phyloP scores from a whole-genome alignment of 2,113 vertebrate genomes.

The Myotis lucifugus region DNA sequence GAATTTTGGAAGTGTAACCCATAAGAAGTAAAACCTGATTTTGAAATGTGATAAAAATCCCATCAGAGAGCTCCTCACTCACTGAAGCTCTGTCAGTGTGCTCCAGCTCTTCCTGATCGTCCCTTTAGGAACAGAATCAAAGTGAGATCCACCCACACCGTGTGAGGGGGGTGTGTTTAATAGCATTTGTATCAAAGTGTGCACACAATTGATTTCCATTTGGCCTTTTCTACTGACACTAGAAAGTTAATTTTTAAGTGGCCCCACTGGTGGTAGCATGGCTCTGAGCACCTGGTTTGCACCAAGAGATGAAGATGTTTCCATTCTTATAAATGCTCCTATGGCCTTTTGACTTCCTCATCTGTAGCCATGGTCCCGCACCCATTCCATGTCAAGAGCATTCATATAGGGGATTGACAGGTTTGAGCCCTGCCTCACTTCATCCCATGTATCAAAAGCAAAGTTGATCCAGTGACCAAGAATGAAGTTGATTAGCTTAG shows the following conservation, averaged over 20 bases:
- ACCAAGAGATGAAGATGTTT: neutral
- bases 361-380: neutral
- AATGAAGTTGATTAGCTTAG: neutral
- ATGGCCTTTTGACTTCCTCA: neutral
- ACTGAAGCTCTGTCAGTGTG: neutral
- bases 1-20: constrained; percentile 17
- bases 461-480: neutral
- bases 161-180: neutral
- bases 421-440: neutral
- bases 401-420: neutral
- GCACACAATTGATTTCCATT: neutral
- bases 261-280: neutral
- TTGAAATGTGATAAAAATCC: neutral
- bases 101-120: neutral
- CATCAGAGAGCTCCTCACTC: neutral
- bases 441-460: neutral
- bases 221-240: constrained; percentile 6
- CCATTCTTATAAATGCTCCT: neutral
- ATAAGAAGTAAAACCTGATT: constrained; percentile 33
- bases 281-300: neutral
- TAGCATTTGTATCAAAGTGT: neutral
- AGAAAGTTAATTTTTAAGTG: constrained; percentile 7
- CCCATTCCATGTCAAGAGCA: neutral
- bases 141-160: neutral
- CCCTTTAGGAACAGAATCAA: neutral